These are phyloP conservation scores for Autographa pulchrina DNA, from an alignment of 2,888 invertebrate species.

Conservation along the genomic window DNA sequence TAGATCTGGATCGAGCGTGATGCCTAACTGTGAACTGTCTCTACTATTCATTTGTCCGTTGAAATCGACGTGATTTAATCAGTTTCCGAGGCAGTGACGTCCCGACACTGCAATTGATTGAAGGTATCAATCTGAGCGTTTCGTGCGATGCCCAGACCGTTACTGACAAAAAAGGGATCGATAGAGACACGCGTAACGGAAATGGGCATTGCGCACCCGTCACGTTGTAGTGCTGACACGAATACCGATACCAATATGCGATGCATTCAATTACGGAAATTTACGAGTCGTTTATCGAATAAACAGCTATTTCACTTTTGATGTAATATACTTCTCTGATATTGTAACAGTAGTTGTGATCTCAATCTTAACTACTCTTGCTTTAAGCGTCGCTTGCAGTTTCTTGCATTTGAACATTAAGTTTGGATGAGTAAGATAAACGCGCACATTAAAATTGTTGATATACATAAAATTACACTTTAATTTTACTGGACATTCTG, in stretches of 20 bases:
- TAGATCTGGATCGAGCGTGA: slow-evolving; percentile 81
- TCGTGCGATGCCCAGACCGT: slow-evolving; percentile 86
- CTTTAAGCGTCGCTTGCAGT: slow-evolving; percentile 40
- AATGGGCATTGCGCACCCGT: slow-evolving; percentile 83
- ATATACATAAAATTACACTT: slow-evolving; percentile 28
- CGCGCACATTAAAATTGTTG: slow-evolving; percentile 21
- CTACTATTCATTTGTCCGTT: slow-evolving; percentile 80
- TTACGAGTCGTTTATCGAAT: slow-evolving; percentile 53
- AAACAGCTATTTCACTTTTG: slow-evolving; percentile 55
- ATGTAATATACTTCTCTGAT: slow-evolving; percentile 46
- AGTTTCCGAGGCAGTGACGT: slow-evolving; percentile 81
- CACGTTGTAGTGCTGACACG: slow-evolving; percentile 82
- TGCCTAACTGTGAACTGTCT: slow-evolving; percentile 79
- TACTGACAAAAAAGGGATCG: slow-evolving; percentile 87
- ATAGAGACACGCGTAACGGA: slow-evolving; percentile 86
- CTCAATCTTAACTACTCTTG: slow-evolving; percentile 51
- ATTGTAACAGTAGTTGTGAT: slow-evolving; percentile 52
- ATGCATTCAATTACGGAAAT: slow-evolving; percentile 79
- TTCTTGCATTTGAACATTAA: slow-evolving; percentile 42
- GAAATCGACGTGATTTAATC: slow-evolving; percentile 88
- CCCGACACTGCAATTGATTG: slow-evolving; percentile 84
- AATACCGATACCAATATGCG: slow-evolving; percentile 82
- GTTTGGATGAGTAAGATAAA: slow-evolving; percentile 36
- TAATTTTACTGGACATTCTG: slow-evolving; percentile 19
- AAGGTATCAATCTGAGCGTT: slow-evolving; percentile 86